Evolutionary conservation across 30 jellyfish, hydroid and myxozoan genomes (phyloP).

Genomic region (Turritopsis rubra): DNA sequence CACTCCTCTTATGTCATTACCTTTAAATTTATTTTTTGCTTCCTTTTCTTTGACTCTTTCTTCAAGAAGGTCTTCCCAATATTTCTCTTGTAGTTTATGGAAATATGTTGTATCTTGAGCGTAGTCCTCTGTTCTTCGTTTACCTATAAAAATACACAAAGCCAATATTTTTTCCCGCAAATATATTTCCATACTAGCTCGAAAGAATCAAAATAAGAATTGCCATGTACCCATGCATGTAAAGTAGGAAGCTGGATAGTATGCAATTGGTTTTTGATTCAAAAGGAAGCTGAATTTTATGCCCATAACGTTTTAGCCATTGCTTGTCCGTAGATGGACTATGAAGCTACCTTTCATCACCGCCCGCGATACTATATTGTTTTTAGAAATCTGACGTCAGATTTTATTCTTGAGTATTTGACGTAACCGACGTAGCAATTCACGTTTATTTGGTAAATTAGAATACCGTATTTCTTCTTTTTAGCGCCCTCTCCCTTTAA

Average conservation of each 20-base stretch:
- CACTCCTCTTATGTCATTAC: not conserved
- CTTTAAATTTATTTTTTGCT: constrained; percentile 18
- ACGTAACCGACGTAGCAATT: too few relatives aligned
- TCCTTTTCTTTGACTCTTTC: constrained; percentile 4
- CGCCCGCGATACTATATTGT: not conserved
- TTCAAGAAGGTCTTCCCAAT: constrained; percentile 22
- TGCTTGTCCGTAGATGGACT: not conserved
- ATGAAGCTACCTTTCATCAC: not conserved
- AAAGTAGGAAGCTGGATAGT: constrained; percentile 20
- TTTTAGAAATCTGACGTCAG: not conserved
- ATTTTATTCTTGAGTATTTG: too few relatives aligned
- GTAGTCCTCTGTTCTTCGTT: constrained; percentile 10
- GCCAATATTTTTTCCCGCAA: not conserved
- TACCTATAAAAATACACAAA: not conserved
- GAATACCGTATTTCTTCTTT: too few relatives aligned
- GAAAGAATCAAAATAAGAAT: not conserved
- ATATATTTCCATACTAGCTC: too few relatives aligned
- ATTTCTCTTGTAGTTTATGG: constrained; percentile 16
- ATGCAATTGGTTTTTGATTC: constrained; percentile 15
- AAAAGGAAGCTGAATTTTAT: constrained; percentile 6
- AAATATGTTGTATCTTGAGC: constrained; percentile 14
- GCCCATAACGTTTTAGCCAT: constrained; percentile 24
- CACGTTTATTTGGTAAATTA: too few relatives aligned
- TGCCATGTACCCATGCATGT: constrained; percentile 19
- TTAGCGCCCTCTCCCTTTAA: too few relatives aligned